A percentile compares a stretch with the other conserved stretches of the same genome.
phyloP scores from a whole-genome alignment of 2,888 invertebrate genomes.

The Therioaphis trifolii region DNA sequence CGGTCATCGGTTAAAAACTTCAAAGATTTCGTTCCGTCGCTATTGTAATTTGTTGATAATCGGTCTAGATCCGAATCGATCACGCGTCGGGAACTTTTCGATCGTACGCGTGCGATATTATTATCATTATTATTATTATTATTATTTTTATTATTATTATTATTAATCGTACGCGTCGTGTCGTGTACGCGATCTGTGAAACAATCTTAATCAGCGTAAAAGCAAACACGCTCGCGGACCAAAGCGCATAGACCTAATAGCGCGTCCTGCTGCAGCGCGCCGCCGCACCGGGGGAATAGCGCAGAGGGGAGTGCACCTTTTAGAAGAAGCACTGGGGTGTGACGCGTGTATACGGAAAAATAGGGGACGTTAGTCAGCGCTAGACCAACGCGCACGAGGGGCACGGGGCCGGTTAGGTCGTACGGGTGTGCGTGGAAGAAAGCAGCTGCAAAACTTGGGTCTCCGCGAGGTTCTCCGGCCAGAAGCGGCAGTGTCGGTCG shows the following conservation, averaged over 20 bases:
- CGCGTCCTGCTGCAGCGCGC: neutral
- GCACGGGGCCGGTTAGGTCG: no score
- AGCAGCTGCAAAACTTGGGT: slow-evolving; percentile 62
- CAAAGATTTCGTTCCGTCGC: neutral
- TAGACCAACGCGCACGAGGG: slow-evolving; percentile 47
- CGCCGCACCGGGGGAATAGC: slow-evolving; percentile 31
- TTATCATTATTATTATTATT: no score
- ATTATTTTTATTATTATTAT: slow-evolving; percentile 18
- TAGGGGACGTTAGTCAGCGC: slow-evolving; percentile 54
- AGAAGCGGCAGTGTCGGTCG: slow-evolving; percentile 33
- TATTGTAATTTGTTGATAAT: neutral
- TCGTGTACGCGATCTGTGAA: slow-evolving; percentile 17
- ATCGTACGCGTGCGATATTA: no score
- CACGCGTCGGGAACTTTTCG: no score
- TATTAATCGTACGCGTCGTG: neutral
- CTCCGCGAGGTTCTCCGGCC: slow-evolving; percentile 42
- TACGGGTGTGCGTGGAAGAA: slow-evolving; percentile 4
- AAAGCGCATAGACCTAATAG: neutral
- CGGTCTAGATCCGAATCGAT: no score
- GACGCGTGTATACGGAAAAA: slow-evolving; percentile 29
- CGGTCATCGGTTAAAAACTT: neutral
- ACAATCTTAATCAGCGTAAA: slow-evolving; percentile 58
- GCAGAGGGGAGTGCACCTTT: slow-evolving; percentile 53
- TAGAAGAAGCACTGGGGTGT: slow-evolving; percentile 58
- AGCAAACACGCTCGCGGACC: slow-evolving; percentile 34